These are phyloP conservation scores for Megalopta genalis DNA, from an alignment of 1,140 invertebrate species.

Conservation along the genomic window DNA sequence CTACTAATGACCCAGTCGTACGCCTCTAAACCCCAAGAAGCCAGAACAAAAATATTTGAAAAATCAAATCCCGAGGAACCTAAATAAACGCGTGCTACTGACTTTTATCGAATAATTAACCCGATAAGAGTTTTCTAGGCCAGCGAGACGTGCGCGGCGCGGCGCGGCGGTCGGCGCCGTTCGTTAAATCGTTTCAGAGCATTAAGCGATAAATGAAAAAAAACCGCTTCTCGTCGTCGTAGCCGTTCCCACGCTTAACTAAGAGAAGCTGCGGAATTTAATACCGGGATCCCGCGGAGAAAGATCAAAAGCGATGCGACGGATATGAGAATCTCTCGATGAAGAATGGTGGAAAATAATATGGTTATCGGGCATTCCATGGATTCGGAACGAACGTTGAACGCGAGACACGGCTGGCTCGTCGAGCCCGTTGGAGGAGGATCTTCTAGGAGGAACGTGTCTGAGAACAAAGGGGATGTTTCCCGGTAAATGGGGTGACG, in stretches of 20 bases:
- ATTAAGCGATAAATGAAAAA: conserved; percentile 23
- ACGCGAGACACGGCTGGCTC: conserved; percentile 14
- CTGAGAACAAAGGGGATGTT: conserved; percentile 47
- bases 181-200: not conserved
- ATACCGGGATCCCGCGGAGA: not conserved
- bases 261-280: conserved; percentile 34
- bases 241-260: conserved; percentile 31
- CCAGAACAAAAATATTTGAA: too few species aligned
- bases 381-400: conserved; percentile 25
- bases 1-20: too few species aligned
- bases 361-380: conserved; percentile 41
- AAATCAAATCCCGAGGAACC: too few species aligned
- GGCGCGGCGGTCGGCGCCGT: not conserved
- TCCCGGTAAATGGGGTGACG: conserved; percentile 43
- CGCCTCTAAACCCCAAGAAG: too few species aligned
- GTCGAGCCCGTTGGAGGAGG: conserved; percentile 26
- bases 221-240: not conserved
- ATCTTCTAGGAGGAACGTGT: conserved; percentile 32
- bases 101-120: too few species aligned
- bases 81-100: too few species aligned
- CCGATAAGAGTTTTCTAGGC: too few species aligned
- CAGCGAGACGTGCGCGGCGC: too few species aligned
- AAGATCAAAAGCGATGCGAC: conserved; percentile 1
- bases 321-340: conserved; percentile 26
- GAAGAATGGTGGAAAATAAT: conserved; percentile 39